These are phyloP conservation scores for Drosophila athabasca DNA, from an alignment of 1,140 invertebrate species.

Conservation along the genomic window DNA sequence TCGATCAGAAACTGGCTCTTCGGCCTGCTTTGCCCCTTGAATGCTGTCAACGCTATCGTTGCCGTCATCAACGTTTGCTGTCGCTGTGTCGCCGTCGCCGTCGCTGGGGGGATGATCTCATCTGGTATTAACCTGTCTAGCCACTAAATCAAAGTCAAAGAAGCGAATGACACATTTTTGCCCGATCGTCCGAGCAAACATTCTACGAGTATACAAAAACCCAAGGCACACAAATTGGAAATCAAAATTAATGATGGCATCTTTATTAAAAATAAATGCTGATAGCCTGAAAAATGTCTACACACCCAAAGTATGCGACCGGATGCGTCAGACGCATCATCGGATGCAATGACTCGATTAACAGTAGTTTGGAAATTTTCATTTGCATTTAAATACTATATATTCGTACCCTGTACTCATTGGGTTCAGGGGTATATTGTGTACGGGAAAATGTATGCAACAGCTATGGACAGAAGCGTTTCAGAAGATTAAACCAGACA, in stretches of 20 bases:
- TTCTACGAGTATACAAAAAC: constrained; percentile 9
- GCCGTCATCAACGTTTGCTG: constrained; percentile 32
- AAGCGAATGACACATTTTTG: constrained; percentile 77
- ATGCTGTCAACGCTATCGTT: constrained; percentile 47
- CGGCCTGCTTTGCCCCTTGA: constrained; percentile 10
- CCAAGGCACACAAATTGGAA: constrained; percentile 12
- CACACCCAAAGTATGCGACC: constrained; percentile 63
- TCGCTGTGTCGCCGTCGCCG: constrained; percentile 17
- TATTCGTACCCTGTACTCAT: background rate
- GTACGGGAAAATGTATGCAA: too few species aligned
- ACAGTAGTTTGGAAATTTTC: constrained; percentile 54
- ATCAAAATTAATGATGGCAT: constrained; percentile 61
- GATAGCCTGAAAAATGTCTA: constrained; percentile 69
- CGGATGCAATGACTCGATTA: constrained; percentile 34
- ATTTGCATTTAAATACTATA: constrained; percentile 5
- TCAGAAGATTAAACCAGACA: too few species aligned
- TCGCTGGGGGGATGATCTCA: constrained; percentile 67
- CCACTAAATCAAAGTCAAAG: constrained; percentile 81
- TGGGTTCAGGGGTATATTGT: too few species aligned
- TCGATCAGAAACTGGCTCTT: constrained; percentile 27
- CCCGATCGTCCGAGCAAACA: constrained; percentile 48
- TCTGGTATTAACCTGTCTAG: constrained; percentile 80
- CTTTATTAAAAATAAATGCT: constrained; percentile 80
- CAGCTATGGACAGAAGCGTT: too few species aligned
- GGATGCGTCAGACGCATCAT: constrained; percentile 58